Conservation (phyloP, 2,113 vertebrate genomes). For the Catharus minimus region DNA sequence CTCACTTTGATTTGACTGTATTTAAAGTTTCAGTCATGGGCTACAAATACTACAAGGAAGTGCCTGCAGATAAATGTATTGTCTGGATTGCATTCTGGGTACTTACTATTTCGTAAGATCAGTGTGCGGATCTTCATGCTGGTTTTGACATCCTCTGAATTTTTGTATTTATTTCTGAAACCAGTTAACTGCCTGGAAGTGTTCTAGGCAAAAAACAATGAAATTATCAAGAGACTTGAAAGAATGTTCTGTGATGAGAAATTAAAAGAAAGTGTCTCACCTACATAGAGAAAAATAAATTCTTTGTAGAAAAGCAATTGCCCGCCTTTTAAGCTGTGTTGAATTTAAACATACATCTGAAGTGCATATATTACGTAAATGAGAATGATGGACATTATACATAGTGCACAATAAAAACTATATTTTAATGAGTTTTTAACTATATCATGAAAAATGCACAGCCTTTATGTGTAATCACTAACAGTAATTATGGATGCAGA, state of each 20-base stretch:
- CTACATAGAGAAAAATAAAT: not conserved
- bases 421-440: not conserved
- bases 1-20: not conserved
- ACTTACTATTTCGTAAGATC: not conserved
- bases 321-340: not conserved
- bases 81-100: not conserved
- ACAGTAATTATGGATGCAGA: not conserved
- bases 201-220: not conserved
- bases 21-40: not conserved
- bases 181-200: not conserved
- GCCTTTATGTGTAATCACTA: not conserved
- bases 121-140: rapidly evolving
- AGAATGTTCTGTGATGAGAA: not conserved
- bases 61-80: not conserved
- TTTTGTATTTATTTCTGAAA: constrained; percentile 15
- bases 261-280: not conserved
- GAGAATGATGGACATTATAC: not conserved
- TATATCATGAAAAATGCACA: not conserved
- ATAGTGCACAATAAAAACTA: not conserved
- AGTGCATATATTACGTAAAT: not conserved
- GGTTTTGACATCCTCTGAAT: not conserved
- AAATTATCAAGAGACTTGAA: not conserved
- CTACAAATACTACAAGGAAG: not conserved
- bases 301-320: not conserved
- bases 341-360: not conserved